Percentiles rank a stretch among this genome's conserved stretches.
phyloP scores from a whole-genome alignment of 2,797 vertebrate genomes.

The Leontopithecus rosalia region DNA sequence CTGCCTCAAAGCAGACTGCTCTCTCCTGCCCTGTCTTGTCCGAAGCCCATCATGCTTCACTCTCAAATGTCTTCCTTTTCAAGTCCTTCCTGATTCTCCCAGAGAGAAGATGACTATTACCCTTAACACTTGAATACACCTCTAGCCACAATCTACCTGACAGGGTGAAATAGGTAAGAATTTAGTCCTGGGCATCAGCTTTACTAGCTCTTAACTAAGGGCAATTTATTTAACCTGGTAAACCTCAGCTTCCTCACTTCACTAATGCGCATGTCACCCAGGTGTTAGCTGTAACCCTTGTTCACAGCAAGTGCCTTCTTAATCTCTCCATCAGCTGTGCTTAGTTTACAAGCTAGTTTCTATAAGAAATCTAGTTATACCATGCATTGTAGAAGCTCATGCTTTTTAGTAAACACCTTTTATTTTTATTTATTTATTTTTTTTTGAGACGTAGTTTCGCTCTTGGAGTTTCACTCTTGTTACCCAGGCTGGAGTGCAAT shows the following conservation, averaged over 20 bases:
- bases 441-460: no score
- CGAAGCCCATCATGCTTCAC: neutral
- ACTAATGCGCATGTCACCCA: neutral
- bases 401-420: neutral
- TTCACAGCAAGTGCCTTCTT: neutral
- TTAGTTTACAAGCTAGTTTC: neutral
- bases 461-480: no score
- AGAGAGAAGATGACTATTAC: neutral
- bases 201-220: neutral
- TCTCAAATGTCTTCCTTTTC: neutral
- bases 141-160: accelerated
- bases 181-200: neutral
- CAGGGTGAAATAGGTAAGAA: neutral
- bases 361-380: neutral
- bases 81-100: neutral
- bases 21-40: neutral
- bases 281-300: neutral
- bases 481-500: no score
- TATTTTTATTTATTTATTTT: no score
- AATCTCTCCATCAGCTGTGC: neutral
- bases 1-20: neutral
- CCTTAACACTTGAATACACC: neutral
- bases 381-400: neutral
- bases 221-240: neutral
- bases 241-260: neutral